Evolutionary conservation across 2,797 vertebrate genomes (phyloP).

Genomic region (Selene dorsalis): DNA sequence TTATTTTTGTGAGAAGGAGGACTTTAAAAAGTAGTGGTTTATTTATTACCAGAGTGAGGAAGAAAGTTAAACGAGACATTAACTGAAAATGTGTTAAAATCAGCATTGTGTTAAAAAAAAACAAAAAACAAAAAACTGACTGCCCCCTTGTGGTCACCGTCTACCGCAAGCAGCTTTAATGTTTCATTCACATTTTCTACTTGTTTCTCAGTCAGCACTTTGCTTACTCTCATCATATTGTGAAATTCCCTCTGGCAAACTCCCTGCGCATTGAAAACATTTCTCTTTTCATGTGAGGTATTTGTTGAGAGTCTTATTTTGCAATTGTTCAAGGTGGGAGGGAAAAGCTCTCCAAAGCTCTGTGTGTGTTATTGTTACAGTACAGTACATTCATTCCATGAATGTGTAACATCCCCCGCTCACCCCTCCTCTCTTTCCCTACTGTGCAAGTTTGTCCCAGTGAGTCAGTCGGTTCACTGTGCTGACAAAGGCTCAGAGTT

Average conservation of each 20-base stretch:
- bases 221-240: constrained; percentile 56
- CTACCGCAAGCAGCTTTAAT: constrained; percentile 29
- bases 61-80: neutral
- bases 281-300: constrained; percentile 73
- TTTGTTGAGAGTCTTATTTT: constrained; percentile 75
- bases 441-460: constrained; percentile 66
- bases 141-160: constrained; percentile 13
- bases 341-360: constrained; percentile 58
- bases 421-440: constrained; percentile 41
- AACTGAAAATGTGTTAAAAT: neutral
- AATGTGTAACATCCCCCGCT: constrained; percentile 57
- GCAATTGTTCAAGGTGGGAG: constrained; percentile 72
- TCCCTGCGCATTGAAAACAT: constrained; percentile 59
- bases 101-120: neutral
- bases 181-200: constrained; percentile 41
- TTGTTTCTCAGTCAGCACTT: constrained; percentile 51
- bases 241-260: constrained; percentile 64
- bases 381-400: constrained; percentile 66
- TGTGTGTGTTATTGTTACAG: constrained; percentile 72
- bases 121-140: neutral
- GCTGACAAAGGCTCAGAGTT: constrained; percentile 58
- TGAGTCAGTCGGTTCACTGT: constrained; percentile 60
- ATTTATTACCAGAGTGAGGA: neutral
- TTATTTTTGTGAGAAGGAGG: neutral
- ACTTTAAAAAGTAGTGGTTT: neutral